Evolutionary conservation across 2,113 vertebrate species (phyloP).

Genomic region (Campylomormyrus numenius): DNA sequence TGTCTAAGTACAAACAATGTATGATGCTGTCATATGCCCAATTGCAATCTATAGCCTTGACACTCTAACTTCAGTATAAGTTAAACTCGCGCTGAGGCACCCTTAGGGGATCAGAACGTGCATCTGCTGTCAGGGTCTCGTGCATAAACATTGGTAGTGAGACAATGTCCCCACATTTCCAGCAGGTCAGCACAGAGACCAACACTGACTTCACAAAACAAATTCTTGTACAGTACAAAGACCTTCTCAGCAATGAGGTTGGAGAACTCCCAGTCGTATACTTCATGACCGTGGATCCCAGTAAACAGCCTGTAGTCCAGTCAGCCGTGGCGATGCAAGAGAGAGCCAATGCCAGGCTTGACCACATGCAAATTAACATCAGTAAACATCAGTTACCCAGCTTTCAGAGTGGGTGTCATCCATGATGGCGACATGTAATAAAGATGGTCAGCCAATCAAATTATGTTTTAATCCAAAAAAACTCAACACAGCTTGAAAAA

Average conservation of each 20-base stretch:
- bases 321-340: too few species aligned
- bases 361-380: too few species aligned
- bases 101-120: slow-evolving; percentile 22
- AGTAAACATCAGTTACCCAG: too few species aligned
- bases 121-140: slow-evolving; percentile 22
- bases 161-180: slow-evolving; percentile 21
- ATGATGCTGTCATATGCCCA: neutral
- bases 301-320: neutral
- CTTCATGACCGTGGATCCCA: slow-evolving; percentile 23
- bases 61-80: too few species aligned
- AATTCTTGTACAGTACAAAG: slow-evolving; percentile 9
- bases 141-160: slow-evolving; percentile 25
- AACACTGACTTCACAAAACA: slow-evolving; percentile 9
- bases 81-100: too few species aligned
- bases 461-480: too few species aligned
- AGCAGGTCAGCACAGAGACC: slow-evolving; percentile 8
- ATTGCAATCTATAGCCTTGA: neutral
- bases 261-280: slow-evolving; percentile 25
- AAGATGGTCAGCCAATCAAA: too few species aligned
- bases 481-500: too few species aligned
- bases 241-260: slow-evolving; percentile 17
- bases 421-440: too few species aligned
- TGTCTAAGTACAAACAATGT: neutral
- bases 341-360: too few species aligned
- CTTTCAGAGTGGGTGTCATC: too few species aligned